Evolutionary conservation across 1,140 invertebrate genomes (phyloP).

Genomic region (Aphis gossypii): DNA sequence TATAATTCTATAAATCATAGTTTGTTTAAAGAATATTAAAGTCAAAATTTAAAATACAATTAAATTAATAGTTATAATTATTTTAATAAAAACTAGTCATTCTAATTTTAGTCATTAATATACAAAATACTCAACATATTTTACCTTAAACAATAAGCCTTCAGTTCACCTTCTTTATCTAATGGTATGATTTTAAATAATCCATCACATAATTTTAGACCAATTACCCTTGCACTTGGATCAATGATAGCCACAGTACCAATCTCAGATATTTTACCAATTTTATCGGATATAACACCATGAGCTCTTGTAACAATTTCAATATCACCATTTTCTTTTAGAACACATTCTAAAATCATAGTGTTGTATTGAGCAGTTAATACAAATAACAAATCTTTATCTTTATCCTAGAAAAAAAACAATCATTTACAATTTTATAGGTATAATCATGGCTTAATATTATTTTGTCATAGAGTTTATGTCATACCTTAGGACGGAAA

Average conservation of each 20-base stretch:
- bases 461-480: neutral
- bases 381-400: slow-evolving; percentile 94
- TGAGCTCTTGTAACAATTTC: slow-evolving; percentile 96
- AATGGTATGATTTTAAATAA: slow-evolving; percentile 95
- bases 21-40: no score
- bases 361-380: slow-evolving; percentile 94
- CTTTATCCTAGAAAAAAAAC: slow-evolving; percentile 77
- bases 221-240: slow-evolving; percentile 92
- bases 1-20: neutral
- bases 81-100: neutral
- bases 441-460: neutral
- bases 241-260: slow-evolving; percentile 96
- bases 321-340: slow-evolving; percentile 76
- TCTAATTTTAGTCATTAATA: neutral
- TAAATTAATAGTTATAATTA: neutral
- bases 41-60: neutral
- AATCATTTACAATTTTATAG: neutral
- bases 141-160: slow-evolving; percentile 90
- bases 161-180: slow-evolving; percentile 93
- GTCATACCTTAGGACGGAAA: slow-evolving; percentile 86
- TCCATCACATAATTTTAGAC: slow-evolving; percentile 94
- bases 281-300: slow-evolving; percentile 92
- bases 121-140: neutral
- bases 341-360: slow-evolving; percentile 91
- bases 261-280: slow-evolving; percentile 89